Evolutionary conservation across 2,888 invertebrate species (phyloP), one percentile per base, ranked within the genome.

Genomic region (Pristionchus entomophagus): DNA sequence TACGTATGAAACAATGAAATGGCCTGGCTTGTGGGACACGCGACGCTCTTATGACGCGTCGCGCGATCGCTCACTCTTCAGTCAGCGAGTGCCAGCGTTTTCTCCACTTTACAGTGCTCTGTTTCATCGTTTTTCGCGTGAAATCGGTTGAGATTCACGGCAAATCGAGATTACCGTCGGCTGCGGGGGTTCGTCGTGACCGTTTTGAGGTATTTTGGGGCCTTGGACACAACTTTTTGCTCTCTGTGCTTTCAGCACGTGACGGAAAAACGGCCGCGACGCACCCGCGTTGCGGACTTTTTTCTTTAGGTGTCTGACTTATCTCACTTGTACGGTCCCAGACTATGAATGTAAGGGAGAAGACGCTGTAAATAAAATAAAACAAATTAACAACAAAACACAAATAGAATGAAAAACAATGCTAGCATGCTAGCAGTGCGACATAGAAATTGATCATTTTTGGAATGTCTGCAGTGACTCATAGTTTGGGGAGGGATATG

Each of bases 211-310:
- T 65, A 84, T 65, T 84, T 84, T 84, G 59, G 49, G 8, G 32
- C 26, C 45, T 84, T 49, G 45, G n/a, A 51, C 32, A 65, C 32
- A 32, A 53, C 65, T 84, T 65, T 65, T 84, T 53, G 65, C 65
- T 59, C 65, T 49, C 65, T 49, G 49, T 35, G 65, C 49, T 41
- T 32, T 62, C 77, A 77, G 73, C 85, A 85, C 77, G 85, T 85
- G 85, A 85, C 77, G 51, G 77, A 38, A n/a, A 35, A 49, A 53
- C 1, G 17, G 85, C 85, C 85, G 85, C 77, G 38, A 85, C 85
- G 85, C 85, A 65, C 26, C 77, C 32, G 85, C 85, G 85, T 77
- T 41, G 85, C 85, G 85, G 85, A 45, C 32, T 35, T 29, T n/a
- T n/a, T 84, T 84, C 83, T 84, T 51, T 84, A 51, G 29, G n/a